These are phyloP conservation scores for Lasioglossum vierecki DNA, from an alignment of 2,888 invertebrate genomes.

Conservation along the genomic window DNA sequence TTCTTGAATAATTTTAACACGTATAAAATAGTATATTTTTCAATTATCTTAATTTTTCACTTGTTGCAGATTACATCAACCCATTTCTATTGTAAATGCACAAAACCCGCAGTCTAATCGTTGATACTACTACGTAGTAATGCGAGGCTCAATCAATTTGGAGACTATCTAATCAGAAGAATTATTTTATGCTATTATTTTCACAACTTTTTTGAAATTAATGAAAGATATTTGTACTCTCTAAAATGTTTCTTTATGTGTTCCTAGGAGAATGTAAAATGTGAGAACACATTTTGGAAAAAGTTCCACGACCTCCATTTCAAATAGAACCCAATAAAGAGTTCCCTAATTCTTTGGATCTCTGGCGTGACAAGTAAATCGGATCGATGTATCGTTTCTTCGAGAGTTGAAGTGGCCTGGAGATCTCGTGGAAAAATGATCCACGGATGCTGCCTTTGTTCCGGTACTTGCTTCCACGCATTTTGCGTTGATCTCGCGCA, in stretches of 20 bases:
- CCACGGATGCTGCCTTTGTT: not conserved
- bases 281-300: not conserved
- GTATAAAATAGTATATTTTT: not conserved
- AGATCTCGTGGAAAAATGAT: not conserved
- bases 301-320: not conserved
- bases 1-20: not conserved
- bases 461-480: slow-evolving; percentile 13
- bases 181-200: not conserved
- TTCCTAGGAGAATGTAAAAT: not conserved
- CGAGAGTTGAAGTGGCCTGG: not conserved
- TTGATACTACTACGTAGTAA: too few relatives aligned
- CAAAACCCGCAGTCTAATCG: not conserved
- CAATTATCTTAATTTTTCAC: not conserved
- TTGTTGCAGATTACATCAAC: not conserved
- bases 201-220: not conserved
- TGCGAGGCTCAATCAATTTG: not conserved
- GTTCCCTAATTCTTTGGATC: not conserved
- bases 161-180: not conserved
- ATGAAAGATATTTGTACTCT: not conserved
- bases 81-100: not conserved
- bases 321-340: not conserved
- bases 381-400: not conserved
- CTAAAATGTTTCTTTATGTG: not conserved
- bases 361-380: not conserved
- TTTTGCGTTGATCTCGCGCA: slow-evolving; percentile 44